These are phyloP conservation scores for Alsophila aescularia DNA, from an alignment of 2,888 invertebrate species.

Conservation along the genomic window DNA sequence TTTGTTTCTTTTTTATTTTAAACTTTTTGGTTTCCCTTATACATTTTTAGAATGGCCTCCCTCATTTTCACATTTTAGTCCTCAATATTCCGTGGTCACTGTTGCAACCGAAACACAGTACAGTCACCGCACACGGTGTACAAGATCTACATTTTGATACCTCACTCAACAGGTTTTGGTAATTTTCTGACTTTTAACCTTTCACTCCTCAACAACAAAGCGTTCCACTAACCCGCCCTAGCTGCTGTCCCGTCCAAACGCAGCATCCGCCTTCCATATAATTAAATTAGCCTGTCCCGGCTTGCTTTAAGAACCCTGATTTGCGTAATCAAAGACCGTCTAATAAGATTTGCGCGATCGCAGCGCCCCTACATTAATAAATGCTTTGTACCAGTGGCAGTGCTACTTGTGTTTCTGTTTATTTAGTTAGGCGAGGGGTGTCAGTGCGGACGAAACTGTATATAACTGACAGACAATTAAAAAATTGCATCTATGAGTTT, in stretches of 20 bases:
- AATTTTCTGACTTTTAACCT: too few species aligned
- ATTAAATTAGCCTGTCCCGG: slow-evolving; percentile 63
- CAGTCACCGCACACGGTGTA: too few species aligned
- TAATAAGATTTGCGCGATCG: slow-evolving; percentile 55
- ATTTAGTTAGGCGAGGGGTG: slow-evolving; percentile 22
- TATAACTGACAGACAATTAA: too few species aligned
- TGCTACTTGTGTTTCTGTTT: slow-evolving; percentile 20
- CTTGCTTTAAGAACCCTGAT: slow-evolving; percentile 69
- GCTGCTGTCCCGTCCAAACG: slow-evolving; percentile 29
- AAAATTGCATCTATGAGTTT: too few species aligned
- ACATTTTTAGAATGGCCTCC: too few species aligned
- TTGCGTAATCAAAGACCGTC: slow-evolving; percentile 75
- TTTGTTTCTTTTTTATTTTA: too few species aligned
- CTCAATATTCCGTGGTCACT: too few species aligned
- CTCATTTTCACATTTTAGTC: too few species aligned
- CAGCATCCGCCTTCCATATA: slow-evolving; percentile 49
- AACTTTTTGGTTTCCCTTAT: too few species aligned
- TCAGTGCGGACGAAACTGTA: background rate
- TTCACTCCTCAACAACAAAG: background rate
- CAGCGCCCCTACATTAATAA: slow-evolving; percentile 33
- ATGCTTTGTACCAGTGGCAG: slow-evolving; percentile 17
- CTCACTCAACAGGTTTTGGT: too few species aligned
- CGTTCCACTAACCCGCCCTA: slow-evolving; percentile 6
- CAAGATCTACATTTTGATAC: too few species aligned
- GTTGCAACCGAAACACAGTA: too few species aligned